These are phyloP conservation scores for Ivindomyrus marchei DNA, from an alignment of 2,113 vertebrate species.

Conservation along the genomic window DNA sequence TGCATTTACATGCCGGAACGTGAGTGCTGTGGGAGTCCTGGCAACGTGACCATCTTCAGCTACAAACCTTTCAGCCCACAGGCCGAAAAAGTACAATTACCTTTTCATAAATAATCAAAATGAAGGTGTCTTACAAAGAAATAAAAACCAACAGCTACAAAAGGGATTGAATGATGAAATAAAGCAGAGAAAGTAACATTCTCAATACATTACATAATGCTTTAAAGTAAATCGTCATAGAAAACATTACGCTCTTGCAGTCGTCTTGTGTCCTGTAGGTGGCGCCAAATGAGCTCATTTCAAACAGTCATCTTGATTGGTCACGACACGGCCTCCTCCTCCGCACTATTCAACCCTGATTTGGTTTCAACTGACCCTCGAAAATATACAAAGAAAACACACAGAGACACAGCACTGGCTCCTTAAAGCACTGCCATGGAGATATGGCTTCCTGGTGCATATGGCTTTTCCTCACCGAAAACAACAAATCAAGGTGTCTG, in stretches of 20 bases:
- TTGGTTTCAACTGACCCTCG: not conserved
- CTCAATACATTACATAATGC: slow-evolving; percentile 19
- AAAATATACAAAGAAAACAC: not conserved
- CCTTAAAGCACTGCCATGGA: not conserved
- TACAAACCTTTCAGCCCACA: not conserved
- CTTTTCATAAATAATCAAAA: slow-evolving; percentile 64
- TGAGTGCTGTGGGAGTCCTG: slow-evolving; percentile 50
- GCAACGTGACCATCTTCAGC: slow-evolving; percentile 29
- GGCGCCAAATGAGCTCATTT: slow-evolving; percentile 14
- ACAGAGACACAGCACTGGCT: not conserved
- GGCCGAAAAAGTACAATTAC: slow-evolving; percentile 29
- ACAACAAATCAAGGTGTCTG: not conserved
- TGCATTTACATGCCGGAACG: slow-evolving; percentile 12
- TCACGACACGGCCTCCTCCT: not conserved
- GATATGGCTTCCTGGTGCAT: slow-evolving; percentile 8
- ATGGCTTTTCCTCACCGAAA: slow-evolving; percentile 12
- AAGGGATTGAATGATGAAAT: slow-evolving; percentile 43
- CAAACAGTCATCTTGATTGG: not conserved
- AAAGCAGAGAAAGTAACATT: slow-evolving; percentile 42
- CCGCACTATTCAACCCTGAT: not conserved
- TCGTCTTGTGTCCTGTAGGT: slow-evolving; percentile 17
- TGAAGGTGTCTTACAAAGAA: slow-evolving; percentile 50
- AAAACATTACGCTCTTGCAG: slow-evolving; percentile 11
- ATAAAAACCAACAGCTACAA: slow-evolving; percentile 27
- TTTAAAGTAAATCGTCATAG: slow-evolving; percentile 27